phyloP scores from a whole-genome alignment of 2,888 invertebrate species.

The Aromia moschata region DNA sequence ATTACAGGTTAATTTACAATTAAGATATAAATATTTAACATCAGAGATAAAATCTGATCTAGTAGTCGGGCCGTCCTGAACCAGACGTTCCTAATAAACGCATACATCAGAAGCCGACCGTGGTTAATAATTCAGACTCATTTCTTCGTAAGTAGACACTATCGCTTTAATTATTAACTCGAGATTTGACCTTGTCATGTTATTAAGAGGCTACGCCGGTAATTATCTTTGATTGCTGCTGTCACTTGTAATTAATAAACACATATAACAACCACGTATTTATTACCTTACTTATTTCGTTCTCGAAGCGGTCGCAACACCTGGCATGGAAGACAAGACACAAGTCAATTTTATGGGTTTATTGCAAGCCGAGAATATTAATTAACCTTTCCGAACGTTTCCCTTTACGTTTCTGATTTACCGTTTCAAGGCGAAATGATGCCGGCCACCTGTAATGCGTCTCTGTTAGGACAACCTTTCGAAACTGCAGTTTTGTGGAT shows the following conservation, averaged over 20 bases:
- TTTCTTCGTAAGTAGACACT: constrained; percentile 17
- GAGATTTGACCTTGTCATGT: constrained; percentile 38
- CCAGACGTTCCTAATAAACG: neutral
- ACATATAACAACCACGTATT: constrained; percentile 41
- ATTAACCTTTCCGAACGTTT: too few species aligned
- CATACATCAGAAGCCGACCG: constrained; percentile 10
- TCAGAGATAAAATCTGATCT: neutral
- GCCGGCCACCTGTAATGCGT: too few species aligned
- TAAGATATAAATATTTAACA: neutral
- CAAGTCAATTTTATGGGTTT: too few species aligned
- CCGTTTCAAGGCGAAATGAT: too few species aligned
- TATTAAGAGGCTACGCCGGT: constrained; percentile 42
- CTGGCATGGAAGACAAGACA: constrained; percentile 27
- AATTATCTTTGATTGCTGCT: constrained; percentile 45
- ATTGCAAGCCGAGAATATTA: too few species aligned
- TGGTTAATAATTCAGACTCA: constrained; percentile 8
- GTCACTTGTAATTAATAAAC: constrained; percentile 45
- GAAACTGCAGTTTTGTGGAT: too few species aligned
- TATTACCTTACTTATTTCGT: constrained; percentile 35
- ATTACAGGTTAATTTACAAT: neutral
- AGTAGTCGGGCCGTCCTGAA: neutral
- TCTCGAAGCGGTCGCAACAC: constrained; percentile 30
- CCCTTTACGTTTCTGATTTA: too few species aligned
- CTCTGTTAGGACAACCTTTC: too few species aligned
- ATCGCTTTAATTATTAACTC: constrained; percentile 32